Evolutionary conservation across 92 coral and sea anemone genomes (phyloP), one percentile per base, ranked within the genome.

Genomic region (Desmophyllum pertusum): DNA sequence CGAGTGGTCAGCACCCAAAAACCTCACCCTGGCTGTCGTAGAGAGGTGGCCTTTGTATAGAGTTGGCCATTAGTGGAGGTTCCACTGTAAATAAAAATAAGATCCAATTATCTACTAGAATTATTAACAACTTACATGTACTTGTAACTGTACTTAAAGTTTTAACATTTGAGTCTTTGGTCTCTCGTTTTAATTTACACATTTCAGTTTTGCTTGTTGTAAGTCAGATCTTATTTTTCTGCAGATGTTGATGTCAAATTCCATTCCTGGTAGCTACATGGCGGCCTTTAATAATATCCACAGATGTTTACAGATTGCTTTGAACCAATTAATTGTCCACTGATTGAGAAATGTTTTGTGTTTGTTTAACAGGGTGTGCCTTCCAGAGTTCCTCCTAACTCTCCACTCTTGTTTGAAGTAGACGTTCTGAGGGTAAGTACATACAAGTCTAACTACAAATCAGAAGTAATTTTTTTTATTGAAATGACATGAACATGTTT

Each of bases 331-430:
- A 13, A 21, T 21, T 48, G 21, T 48, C 18, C 53, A 14, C 53
- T 48, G 18, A 48, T 13, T 48, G 1, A 1, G 53, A 48, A 14
- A 48, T 48, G 53, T 48, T 48, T 25, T 73, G 10, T 42, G n/a
- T 27, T 63, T 63, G 14, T 67, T 55, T 52, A 30, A 15, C 89
- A 96, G 99, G 98, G 99, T 14, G 91, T 91, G 6, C 93, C 95
- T 52, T 84, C 95, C 46, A 87, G 98, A 80, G 94, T 96, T n/a
- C 99, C 99, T 67, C 84, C 98, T 30, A 92, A 89, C 79, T 86
- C 99, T 5, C 73, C 95, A 35, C 93, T 97, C 67, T 88, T 97
- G 64, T 97, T 97, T 95, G 97, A 92, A 85, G 95, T 94, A 8
- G 99, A 97, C 70, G 86, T 97, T 74, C 90, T 93, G 4, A 93